phyloP scores from a whole-genome alignment of 2,888 invertebrate genomes.

The Andrena chrysosceles region DNA sequence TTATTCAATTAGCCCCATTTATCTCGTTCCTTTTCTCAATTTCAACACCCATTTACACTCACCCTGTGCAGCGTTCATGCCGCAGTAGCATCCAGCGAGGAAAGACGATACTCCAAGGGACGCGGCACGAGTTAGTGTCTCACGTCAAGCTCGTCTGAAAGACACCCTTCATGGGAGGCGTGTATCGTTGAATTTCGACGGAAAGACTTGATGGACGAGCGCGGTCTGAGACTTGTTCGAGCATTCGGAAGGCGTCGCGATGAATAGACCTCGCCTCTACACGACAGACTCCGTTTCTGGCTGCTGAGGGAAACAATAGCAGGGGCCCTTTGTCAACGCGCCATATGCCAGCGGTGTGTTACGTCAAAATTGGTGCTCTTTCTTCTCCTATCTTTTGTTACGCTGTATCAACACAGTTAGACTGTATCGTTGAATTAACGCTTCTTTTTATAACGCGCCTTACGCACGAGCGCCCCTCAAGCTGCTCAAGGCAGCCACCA shows the following conservation, averaged over 20 bases:
- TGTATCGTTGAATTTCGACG: neutral
- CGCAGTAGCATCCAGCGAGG: too few relatives aligned
- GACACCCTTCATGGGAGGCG: too few relatives aligned
- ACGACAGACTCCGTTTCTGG: neutral
- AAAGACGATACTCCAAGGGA: too few relatives aligned
- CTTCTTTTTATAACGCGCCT: neutral
- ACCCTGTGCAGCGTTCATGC: too few relatives aligned
- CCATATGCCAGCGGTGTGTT: conserved; percentile 60
- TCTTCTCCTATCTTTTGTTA: conserved; percentile 8
- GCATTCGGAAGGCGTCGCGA: conserved; percentile 14
- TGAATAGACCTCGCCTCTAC: conserved; percentile 26
- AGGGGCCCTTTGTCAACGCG: conserved; percentile 51
- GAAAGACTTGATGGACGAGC: conserved; percentile 4
- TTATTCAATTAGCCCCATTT: too few relatives aligned
- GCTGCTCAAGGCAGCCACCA: too few relatives aligned
- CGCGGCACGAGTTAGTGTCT: too few relatives aligned
- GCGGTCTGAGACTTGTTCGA: neutral
- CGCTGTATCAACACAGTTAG: conserved; percentile 4
- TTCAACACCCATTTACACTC: too few relatives aligned
- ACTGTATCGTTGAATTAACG: neutral
- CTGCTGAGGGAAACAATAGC: conserved; percentile 27
- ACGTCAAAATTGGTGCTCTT: conserved; percentile 41
- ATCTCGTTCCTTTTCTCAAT: too few relatives aligned
- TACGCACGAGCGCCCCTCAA: neutral
- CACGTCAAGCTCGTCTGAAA: too few relatives aligned